A percentile compares a stretch with the other conserved stretches of the same genome.
These are phyloP conservation scores for Cyaniris semiargus DNA, from an alignment of 2,888 invertebrate species.

Conservation along the genomic window DNA sequence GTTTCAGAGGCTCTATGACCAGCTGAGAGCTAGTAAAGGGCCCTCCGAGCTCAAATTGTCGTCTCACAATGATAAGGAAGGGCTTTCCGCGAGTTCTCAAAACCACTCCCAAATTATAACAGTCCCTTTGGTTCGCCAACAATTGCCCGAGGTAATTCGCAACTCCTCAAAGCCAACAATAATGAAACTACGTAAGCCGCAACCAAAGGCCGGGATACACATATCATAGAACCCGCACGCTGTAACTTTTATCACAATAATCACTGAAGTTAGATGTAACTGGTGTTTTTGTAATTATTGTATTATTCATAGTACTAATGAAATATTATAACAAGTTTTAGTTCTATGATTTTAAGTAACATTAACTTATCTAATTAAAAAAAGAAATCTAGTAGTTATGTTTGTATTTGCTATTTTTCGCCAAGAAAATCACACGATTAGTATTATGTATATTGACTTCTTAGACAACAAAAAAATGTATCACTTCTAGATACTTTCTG, in stretches of 20 bases:
- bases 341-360: background rate
- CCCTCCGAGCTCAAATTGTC: conserved; percentile 10
- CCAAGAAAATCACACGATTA: background rate
- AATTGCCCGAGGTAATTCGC: conserved; percentile 24
- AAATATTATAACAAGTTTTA: no score
- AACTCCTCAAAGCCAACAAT: conserved; percentile 18
- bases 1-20: conserved; percentile 16
- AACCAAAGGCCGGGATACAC: background rate
- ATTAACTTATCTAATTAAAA: background rate
- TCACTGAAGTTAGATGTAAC: background rate
- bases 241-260: background rate
- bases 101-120: conserved; percentile 16
- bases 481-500: background rate
- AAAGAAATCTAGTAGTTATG: no score
- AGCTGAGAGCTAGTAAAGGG: conserved; percentile 11
- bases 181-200: conserved; percentile 19
- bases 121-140: conserved; percentile 15
- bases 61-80: conserved; percentile 16
- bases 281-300: background rate
- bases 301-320: no score
- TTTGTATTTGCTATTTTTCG: no score
- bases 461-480: background rate
- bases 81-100: conserved; percentile 21
- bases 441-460: background rate
- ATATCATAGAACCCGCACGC: background rate